These are phyloP conservation scores for Salarias fasciatus DNA, from an alignment of 2,797 vertebrate species.

Conservation along the genomic window DNA sequence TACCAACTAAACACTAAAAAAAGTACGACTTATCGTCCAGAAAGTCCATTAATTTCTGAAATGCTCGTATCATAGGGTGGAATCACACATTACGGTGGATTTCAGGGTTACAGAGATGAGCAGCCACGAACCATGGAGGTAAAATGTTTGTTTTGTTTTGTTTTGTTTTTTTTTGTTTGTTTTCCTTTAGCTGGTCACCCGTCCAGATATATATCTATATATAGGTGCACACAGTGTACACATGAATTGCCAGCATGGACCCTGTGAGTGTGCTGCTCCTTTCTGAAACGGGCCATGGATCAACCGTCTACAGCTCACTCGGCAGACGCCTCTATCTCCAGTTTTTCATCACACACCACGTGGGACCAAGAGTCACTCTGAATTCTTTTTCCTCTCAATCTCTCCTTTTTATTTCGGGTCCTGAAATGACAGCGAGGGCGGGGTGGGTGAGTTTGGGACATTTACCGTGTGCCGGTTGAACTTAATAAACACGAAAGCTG, in stretches of 20 bases:
- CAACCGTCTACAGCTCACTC: constrained; percentile 30
- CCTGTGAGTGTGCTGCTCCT: constrained; percentile 9
- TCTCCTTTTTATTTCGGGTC: not conserved
- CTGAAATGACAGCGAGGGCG: constrained; percentile 7
- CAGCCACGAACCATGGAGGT: too few species aligned
- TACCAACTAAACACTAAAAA: too few species aligned
- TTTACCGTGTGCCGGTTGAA: constrained; percentile 24
- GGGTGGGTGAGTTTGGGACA: not conserved
- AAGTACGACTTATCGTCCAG: too few species aligned
- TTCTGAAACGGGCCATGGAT: constrained; percentile 20
- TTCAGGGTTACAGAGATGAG: too few species aligned
- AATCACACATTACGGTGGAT: too few species aligned
- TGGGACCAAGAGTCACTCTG: constrained; percentile 63
- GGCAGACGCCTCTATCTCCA: not conserved
- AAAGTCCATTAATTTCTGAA: too few species aligned
- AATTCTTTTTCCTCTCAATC: constrained; percentile 38
- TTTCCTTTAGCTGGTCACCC: too few species aligned
- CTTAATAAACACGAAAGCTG: constrained; percentile 18
- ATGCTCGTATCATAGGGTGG: too few species aligned
- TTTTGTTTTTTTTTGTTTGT: too few species aligned
- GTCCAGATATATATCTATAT: not conserved
- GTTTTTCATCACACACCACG: constrained; percentile 36
- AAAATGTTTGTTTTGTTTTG: too few species aligned
- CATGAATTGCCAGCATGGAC: constrained; percentile 33
- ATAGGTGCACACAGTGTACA: constrained; percentile 10